Conservation (phyloP, 2,113 vertebrate genomes). For the Conger conger region DNA sequence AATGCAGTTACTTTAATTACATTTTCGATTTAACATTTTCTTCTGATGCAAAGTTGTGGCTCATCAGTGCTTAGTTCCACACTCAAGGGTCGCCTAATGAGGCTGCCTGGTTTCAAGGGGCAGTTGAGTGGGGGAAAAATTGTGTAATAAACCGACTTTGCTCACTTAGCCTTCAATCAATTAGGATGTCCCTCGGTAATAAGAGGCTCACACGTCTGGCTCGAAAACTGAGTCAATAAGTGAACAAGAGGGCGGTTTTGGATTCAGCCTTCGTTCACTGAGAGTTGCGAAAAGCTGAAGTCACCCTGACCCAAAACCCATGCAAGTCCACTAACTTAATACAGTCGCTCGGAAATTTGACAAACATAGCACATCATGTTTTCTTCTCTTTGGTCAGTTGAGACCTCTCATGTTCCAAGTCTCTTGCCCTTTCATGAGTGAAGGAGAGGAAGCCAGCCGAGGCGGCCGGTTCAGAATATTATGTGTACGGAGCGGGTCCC, state of each 20-base stretch:
- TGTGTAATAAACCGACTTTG: background rate
- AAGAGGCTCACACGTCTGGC: background rate
- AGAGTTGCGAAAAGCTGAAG: slow-evolving; percentile 49
- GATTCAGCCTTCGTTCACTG: slow-evolving; percentile 18
- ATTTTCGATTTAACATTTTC: too few relatives aligned
- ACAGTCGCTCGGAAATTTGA: background rate
- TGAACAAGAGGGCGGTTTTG: background rate
- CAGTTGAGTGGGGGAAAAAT: too few relatives aligned
- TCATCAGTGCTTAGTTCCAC: background rate
- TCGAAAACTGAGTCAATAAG: background rate
- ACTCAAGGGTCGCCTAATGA: too few relatives aligned
- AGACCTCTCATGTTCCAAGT: slow-evolving; percentile 56
- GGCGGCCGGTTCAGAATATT: slow-evolving; percentile 53
- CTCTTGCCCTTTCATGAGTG: background rate
- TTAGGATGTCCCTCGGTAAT: background rate
- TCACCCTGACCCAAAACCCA: slow-evolving; percentile 48
- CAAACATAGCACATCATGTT: background rate
- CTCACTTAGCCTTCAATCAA: background rate
- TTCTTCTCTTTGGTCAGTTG: slow-evolving; percentile 57
- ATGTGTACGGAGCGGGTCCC: slow-evolving; percentile 52
- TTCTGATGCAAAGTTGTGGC: background rate
- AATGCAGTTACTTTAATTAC: too few relatives aligned
- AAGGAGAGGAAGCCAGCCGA: slow-evolving; percentile 56
- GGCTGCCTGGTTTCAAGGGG: too few relatives aligned
- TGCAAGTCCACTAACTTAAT: slow-evolving; percentile 36